phyloP scores from a whole-genome alignment of 2,888 invertebrate genomes.

The Pandemis heparana region DNA sequence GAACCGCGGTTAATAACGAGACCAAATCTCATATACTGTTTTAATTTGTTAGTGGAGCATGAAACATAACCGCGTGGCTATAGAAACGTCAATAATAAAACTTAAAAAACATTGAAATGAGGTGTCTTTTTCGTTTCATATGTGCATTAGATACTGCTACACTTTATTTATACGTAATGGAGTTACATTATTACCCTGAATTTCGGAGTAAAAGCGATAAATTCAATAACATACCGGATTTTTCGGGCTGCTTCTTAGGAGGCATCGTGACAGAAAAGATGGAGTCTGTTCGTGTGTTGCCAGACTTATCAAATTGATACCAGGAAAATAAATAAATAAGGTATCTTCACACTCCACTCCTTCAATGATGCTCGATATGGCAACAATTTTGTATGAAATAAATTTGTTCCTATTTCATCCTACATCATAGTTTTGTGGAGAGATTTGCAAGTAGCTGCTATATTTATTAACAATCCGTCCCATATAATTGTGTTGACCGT shows the following conservation, averaged over 20 bases:
- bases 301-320: constrained; percentile 42
- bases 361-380: too few species aligned
- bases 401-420: too few species aligned
- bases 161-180: not conserved
- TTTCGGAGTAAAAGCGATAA: constrained; percentile 49
- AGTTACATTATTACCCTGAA: constrained; percentile 29
- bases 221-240: constrained; percentile 89
- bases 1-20: not conserved
- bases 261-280: constrained; percentile 90
- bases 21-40: not conserved
- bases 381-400: too few species aligned
- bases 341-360: not conserved
- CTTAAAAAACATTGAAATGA: constrained; percentile 8
- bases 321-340: constrained; percentile 3
- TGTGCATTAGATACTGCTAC: not conserved
- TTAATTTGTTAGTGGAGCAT: constrained; percentile 27
- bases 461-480: too few species aligned
- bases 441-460: too few species aligned
- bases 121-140: not conserved
- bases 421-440: too few species aligned
- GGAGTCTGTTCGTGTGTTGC: constrained; percentile 60
- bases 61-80: constrained; percentile 70
- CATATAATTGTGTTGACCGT: too few species aligned
- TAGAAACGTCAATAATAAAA: constrained; percentile 36
- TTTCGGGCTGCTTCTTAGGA: constrained; percentile 94